Evolutionary conservation across 2,113 vertebrate species (phyloP).

Genomic region (Ciconia stormi): DNA sequence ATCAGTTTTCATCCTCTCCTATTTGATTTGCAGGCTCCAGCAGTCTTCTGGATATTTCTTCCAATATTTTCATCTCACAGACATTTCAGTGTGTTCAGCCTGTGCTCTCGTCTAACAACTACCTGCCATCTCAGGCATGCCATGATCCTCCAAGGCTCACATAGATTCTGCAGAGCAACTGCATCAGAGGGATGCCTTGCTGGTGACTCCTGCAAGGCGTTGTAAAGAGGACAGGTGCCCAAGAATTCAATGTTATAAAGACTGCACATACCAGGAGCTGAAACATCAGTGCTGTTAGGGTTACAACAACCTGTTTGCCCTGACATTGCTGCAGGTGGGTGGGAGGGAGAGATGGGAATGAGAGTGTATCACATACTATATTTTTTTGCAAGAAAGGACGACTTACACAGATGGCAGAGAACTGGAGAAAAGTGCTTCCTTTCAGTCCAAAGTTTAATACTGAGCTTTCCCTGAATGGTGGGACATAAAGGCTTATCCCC

Average conservation of each 20-base stretch:
- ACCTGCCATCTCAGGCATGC: not conserved
- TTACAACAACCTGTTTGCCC: not conserved
- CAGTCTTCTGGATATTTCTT: not conserved
- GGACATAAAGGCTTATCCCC: not conserved
- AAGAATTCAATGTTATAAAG: not conserved
- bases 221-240: not conserved
- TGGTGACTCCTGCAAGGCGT: not conserved
- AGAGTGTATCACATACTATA: accelerated
- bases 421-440: not conserved
- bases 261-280: not conserved
- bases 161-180: not conserved
- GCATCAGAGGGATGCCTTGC: not conserved
- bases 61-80: not conserved
- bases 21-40: not conserved
- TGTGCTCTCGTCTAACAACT: not conserved
- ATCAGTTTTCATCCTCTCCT: not conserved
- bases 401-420: not conserved
- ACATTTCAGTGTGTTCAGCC: not conserved
- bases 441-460: not conserved
- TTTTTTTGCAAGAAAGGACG: not conserved
- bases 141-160: not conserved
- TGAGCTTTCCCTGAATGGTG: not conserved
- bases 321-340: not conserved
- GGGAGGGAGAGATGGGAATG: not conserved
- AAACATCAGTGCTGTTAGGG: not conserved